Percentiles rank a stretch among this genome's conserved stretches.
These are phyloP conservation scores for Hyles vespertilio DNA, from an alignment of 1,140 invertebrate species.

Conservation along the genomic window DNA sequence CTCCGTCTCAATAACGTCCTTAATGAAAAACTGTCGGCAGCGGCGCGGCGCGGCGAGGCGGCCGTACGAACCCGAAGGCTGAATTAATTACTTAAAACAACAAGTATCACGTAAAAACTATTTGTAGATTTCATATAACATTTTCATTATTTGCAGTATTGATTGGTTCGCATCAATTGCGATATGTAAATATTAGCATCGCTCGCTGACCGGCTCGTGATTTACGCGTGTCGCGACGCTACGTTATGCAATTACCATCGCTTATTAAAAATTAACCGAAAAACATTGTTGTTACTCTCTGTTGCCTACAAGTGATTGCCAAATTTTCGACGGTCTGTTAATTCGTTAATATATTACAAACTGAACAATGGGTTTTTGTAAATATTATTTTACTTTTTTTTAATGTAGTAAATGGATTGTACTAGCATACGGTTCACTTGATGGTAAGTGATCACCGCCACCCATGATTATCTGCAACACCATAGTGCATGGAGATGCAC, in stretches of 20 bases:
- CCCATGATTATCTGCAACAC: too few relatives aligned
- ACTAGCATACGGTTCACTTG: too few relatives aligned
- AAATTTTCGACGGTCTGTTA: too few relatives aligned
- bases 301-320: too few relatives aligned
- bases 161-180: constrained; percentile 72
- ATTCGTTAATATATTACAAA: too few relatives aligned
- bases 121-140: constrained; percentile 67
- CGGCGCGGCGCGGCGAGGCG: too few relatives aligned
- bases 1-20: constrained; percentile 29
- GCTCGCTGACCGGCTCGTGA: constrained; percentile 56
- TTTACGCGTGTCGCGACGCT: constrained; percentile 59
- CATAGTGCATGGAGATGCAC: too few relatives aligned
- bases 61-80: too few relatives aligned
- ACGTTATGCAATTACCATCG: constrained; percentile 67
- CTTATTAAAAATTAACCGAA: constrained; percentile 67
- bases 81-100: constrained; percentile 40
- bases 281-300: background rate
- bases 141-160: constrained; percentile 73
- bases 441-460: too few relatives aligned
- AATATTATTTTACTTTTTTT: too few relatives aligned
- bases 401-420: too few relatives aligned
- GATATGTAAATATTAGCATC: constrained; percentile 73
- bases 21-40: background rate
- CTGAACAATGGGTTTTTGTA: too few relatives aligned
- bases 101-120: constrained; percentile 46